Conservation (phyloP, 2,888 invertebrate species). For the Pterostichus niger region DNA sequence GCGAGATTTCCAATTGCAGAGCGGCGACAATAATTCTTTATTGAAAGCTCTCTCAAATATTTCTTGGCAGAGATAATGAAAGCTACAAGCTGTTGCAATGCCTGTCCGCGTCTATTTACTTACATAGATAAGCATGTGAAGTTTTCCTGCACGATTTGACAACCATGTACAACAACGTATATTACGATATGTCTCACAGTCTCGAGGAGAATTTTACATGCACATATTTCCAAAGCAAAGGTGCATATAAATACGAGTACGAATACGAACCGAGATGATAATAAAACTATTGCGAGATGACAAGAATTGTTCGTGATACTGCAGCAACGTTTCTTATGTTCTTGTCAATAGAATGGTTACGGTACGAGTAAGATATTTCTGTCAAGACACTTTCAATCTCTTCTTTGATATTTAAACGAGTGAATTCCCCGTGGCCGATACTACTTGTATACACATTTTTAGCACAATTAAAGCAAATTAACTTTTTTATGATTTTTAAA, state of each 20-base stretch:
- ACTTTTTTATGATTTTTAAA: too few relatives aligned
- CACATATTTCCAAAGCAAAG: background rate
- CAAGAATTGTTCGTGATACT: constrained; percentile 42
- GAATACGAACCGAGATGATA: constrained; percentile 25
- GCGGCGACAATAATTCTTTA: too few relatives aligned
- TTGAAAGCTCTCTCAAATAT: too few relatives aligned
- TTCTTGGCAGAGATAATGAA: too few relatives aligned
- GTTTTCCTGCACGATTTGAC: constrained; percentile 31
- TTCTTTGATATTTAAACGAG: too few relatives aligned
- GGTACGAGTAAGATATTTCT: too few relatives aligned
- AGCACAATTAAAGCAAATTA: too few relatives aligned
- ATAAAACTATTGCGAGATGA: constrained; percentile 41
- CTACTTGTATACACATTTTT: too few relatives aligned
- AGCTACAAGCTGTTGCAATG: background rate
- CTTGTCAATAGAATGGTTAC: constrained; percentile 22
- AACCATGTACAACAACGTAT: constrained; percentile 6
- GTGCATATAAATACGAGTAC: constrained; percentile 33
- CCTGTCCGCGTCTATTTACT: background rate
- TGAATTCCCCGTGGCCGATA: too few relatives aligned
- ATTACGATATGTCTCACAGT: constrained; percentile 1
- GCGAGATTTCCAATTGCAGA: too few relatives aligned
- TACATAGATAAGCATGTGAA: constrained; percentile 4
- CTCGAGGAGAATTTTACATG: constrained; percentile 4
- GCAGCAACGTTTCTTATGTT: constrained; percentile 26
- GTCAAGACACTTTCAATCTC: too few relatives aligned